These are phyloP conservation scores for Dicyrtoma fusca DNA, from an alignment of 2,888 invertebrate genomes.

Conservation along the genomic window DNA sequence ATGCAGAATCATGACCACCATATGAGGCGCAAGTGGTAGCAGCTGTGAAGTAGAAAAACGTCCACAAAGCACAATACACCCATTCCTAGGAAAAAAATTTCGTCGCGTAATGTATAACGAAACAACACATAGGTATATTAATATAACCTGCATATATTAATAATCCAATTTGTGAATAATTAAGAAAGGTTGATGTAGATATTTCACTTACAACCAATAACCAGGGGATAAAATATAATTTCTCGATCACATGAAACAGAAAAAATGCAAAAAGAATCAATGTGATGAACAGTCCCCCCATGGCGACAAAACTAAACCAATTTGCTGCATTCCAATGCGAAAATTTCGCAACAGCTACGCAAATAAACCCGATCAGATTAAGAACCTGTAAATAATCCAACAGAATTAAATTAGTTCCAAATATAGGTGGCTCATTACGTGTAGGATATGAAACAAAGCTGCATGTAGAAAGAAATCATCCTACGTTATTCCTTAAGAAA, in stretches of 20 bases:
- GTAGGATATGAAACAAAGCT: no score
- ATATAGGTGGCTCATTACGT: no score
- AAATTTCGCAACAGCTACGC: conserved; percentile 69
- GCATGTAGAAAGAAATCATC: no score
- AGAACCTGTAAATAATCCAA: conserved; percentile 64
- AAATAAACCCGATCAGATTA: conserved; percentile 79
- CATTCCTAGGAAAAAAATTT: conserved; percentile 68
- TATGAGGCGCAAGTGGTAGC: conserved; percentile 68
- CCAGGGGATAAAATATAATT: conserved; percentile 84
- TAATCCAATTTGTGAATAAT: no score
- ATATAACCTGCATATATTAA: no score
- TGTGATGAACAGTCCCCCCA: conserved; percentile 85
- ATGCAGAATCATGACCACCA: conserved; percentile 60
- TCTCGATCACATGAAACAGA: conserved; percentile 83
- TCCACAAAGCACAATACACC: conserved; percentile 73
- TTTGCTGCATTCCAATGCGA: conserved; percentile 66
- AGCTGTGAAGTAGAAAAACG: conserved; percentile 75
- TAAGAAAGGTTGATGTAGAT: no score
- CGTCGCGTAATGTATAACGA: conserved; percentile 18
- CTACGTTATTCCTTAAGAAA: no score
- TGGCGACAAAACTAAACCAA: conserved; percentile 78
- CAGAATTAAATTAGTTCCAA: no score
- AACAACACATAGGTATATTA: conserved; percentile 2
- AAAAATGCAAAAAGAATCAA: conserved; percentile 77
- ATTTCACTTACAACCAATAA: conserved; percentile 70